Base-by-base conservation (phyloP, 2,797 vertebrate species). In the Pipistrellus kuhlii region DNA sequence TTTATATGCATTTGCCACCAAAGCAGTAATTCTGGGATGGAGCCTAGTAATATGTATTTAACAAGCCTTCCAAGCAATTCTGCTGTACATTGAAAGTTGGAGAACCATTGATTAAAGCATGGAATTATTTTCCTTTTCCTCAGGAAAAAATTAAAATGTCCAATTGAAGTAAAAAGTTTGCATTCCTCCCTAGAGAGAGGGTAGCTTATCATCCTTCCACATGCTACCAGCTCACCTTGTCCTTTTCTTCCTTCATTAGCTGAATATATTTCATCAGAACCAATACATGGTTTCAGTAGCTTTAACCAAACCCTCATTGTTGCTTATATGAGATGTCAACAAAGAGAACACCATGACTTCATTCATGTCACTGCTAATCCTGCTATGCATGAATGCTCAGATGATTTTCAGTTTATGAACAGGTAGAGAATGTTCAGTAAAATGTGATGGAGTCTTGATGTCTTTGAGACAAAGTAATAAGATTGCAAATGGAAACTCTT, bases 401-500 rank as follows among this genome's bases (percentile, higher is more conserved):
- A 48, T 69, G 30, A 87, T 30, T 77, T 35, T 71, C 57, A 84
- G 17, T 17, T 76, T 55, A 11, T 75, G 10, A 32, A 57, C 32
- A 73, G 30, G 55, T 87, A 18, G 66, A 73, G 55, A 81, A 66
- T 32, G 13, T 64, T 89, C 17, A 83, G 23, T 71, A 77, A 94
- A 93, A 73, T 66, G n/a, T 82, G 27, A 21, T n/a, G 46, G 25
- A 87, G 53, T 12, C 15, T 59, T 57, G 59, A 66, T 85, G 51
- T 75, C 71, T 30, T 91, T 85, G 32, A 89, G 46, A 32, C 25
- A 41, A 38, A 81, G 78, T 41, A 88, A 75, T 59, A 93, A 48
- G 14, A 66, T 80, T 59, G 18, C 92, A 93, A 85, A 76, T 38
- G 32, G 41, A 93, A 96, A 93, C 12, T 64, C 1, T 57, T 75